Percentiles rank a stretch among this genome's conserved stretches.
These are phyloP conservation scores for Heliconius himera DNA, from an alignment of 1,140 invertebrate genomes.

Conservation along the genomic window DNA sequence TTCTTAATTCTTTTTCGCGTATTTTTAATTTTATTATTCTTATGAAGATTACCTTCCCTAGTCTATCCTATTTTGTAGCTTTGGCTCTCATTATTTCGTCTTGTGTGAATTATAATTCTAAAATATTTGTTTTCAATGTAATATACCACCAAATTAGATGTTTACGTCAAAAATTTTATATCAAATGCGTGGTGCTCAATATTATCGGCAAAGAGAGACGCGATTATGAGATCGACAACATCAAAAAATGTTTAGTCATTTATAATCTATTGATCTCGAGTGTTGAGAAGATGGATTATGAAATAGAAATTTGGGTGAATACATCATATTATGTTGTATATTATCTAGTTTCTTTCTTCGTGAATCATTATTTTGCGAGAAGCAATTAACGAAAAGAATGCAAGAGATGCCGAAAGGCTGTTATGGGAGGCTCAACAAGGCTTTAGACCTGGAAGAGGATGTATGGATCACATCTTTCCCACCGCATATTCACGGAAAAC, in stretches of 20 bases:
- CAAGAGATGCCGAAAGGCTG: no score
- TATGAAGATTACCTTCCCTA: background rate
- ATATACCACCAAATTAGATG: background rate
- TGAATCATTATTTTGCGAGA: no score
- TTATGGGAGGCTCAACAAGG: no score
- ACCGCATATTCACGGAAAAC: no score
- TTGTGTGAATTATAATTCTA: background rate
- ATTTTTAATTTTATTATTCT: background rate
- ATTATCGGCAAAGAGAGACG: background rate
- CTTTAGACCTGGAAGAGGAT: no score
- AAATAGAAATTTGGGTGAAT: background rate
- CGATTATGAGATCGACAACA: background rate
- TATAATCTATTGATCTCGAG: background rate
- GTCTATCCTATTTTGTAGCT: background rate
- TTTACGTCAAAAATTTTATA: background rate
- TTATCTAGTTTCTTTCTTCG: no score
- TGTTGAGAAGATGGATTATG: background rate
- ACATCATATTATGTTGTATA: background rate
- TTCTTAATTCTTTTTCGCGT: background rate
- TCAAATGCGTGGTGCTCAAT: background rate
- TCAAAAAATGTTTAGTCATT: background rate
- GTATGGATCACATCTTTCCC: no score
- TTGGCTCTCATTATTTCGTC: background rate
- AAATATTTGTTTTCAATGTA: background rate
- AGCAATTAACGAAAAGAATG: no score